phyloP scores from a whole-genome alignment of 2,888 invertebrate genomes.

The Heteropelma amictum region DNA sequence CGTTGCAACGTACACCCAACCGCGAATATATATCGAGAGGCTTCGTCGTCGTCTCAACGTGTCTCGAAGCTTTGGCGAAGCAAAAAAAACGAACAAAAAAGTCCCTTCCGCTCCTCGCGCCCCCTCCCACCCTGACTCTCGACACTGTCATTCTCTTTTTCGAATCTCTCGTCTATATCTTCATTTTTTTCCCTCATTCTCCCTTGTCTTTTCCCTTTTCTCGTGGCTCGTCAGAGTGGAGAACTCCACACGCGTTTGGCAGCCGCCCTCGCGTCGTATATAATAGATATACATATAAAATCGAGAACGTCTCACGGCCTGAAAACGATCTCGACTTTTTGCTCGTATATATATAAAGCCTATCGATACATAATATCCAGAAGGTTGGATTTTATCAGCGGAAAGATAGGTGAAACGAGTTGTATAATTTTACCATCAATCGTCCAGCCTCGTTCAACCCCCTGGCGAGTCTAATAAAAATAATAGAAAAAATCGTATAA shows the following conservation, averaged over 20 bases:
- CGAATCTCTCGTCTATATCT: slow-evolving; percentile 7
- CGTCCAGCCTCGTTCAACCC: neutral
- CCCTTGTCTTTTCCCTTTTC: neutral
- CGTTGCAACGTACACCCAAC: slow-evolving; percentile 27
- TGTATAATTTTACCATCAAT: slow-evolving; percentile 54
- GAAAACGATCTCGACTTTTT: slow-evolving; percentile 43
- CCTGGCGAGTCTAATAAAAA: slow-evolving; percentile 16
- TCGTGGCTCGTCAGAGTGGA: slow-evolving; percentile 6
- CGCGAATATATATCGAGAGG: slow-evolving; percentile 48
- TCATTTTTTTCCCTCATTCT: neutral
- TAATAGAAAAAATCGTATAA: slow-evolving; percentile 29
- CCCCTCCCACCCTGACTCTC: slow-evolving; percentile 27
- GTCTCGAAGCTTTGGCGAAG: slow-evolving; percentile 35
- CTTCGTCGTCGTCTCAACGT: slow-evolving; percentile 47
- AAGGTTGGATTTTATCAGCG: slow-evolving; percentile 45
- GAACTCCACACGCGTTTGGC: slow-evolving; percentile 27
- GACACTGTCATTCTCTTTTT: slow-evolving; percentile 1
- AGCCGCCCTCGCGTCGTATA: slow-evolving; percentile 35
- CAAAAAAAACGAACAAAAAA: neutral
- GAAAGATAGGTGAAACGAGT: slow-evolving; percentile 29
- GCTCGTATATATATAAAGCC: slow-evolving; percentile 32
- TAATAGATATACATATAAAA: too few species aligned
- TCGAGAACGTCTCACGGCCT: slow-evolving; percentile 21
- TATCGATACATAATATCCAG: slow-evolving; percentile 53
- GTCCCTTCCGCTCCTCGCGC: slow-evolving; percentile 19